phyloP scores from a whole-genome alignment of 2,113 vertebrate genomes.

The Mormoops blainvillei region DNA sequence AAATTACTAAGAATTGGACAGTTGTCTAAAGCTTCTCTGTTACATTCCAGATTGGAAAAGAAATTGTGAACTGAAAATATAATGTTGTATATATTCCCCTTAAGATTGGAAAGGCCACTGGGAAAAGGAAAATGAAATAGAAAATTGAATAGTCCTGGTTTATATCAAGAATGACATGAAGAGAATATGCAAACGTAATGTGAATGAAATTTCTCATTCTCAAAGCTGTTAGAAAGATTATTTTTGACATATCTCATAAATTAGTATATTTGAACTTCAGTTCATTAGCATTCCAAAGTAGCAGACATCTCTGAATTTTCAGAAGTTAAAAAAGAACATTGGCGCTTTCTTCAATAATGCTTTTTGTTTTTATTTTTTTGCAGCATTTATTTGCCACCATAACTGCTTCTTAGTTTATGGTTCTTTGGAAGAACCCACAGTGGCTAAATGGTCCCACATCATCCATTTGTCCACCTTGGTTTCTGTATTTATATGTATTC shows the following conservation, averaged over 20 bases:
- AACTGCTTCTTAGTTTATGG: constrained; percentile 96
- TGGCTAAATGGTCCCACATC: constrained; percentile 88
- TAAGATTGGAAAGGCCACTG: background rate
- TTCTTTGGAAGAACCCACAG: constrained; percentile 88
- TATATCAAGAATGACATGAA: background rate
- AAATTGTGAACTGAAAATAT: background rate
- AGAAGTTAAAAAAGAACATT: background rate
- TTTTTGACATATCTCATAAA: background rate
- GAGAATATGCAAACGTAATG: background rate
- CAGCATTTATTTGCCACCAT: constrained; percentile 96
- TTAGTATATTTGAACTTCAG: background rate
- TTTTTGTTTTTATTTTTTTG: constrained; percentile 62
- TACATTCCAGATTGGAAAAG: background rate
- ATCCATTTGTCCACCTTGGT: constrained; percentile 88
- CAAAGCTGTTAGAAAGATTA: background rate
- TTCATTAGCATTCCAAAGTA: constrained; percentile 10
- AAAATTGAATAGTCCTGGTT: background rate
- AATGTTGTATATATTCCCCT: constrained; percentile 2
- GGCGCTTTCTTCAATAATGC: background rate
- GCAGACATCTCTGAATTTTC: background rate
- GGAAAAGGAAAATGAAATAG: background rate
- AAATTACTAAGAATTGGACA: background rate
- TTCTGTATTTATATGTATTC: constrained; percentile 84
- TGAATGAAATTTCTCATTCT: background rate
- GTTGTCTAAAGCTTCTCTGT: background rate